A percentile compares a stretch with the other conserved stretches of the same genome.
Evolutionary conservation across 1,140 invertebrate species (phyloP).

Genomic region (Penaeus indicus): DNA sequence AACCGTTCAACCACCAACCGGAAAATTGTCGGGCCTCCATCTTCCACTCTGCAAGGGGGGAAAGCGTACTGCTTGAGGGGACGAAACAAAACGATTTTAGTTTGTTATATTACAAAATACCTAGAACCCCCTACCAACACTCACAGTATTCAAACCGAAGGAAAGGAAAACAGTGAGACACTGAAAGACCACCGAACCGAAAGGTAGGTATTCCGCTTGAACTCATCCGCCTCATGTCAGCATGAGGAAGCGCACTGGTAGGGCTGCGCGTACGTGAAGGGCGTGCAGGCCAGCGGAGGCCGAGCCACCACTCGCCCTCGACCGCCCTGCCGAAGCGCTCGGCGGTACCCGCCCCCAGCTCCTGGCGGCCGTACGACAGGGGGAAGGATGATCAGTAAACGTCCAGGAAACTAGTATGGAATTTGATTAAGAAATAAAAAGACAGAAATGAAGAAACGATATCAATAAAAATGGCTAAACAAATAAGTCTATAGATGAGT

Average conservation of each 20-base stretch:
- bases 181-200: neutral
- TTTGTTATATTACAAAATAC: neutral
- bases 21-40: conserved; percentile 15
- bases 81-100: neutral
- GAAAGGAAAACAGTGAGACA: neutral
- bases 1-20: conserved; percentile 30
- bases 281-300: conserved; percentile 25
- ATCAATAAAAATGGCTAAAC: no score
- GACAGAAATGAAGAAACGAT: no score
- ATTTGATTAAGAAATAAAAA: no score
- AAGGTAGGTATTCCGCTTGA: conserved; percentile 8
- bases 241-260: conserved; percentile 25
- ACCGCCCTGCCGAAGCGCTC: conserved; percentile 16
- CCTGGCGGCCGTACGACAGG: neutral
- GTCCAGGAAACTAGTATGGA: no score
- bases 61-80: neutral
- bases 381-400: neutral
- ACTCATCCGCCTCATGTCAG: neutral
- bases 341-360: conserved; percentile 29
- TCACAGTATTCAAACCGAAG: neutral
- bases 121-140: neutral
- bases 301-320: conserved; percentile 44
- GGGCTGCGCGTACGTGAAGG: conserved; percentile 34
- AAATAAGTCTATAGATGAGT: no score
- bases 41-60: conserved; percentile 37